Percentiles rank a stretch among this genome's conserved stretches.
Conservation (phyloP, 2,888 invertebrate genomes). For the Julus scanicus region DNA sequence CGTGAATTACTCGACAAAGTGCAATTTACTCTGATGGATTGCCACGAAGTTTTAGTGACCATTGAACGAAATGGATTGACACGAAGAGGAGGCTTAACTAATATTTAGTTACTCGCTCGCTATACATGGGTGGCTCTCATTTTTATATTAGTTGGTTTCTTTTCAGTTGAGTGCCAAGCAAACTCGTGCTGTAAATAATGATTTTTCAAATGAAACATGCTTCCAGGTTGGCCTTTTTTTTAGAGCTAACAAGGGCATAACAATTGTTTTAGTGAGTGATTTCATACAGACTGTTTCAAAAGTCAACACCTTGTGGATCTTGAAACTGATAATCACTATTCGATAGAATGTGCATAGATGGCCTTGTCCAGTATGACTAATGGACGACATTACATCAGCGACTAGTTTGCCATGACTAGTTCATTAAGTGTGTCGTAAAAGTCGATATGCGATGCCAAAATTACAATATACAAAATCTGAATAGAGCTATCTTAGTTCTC, state of each 20-base stretch:
- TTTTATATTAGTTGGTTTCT: background rate
- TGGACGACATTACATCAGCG: background rate
- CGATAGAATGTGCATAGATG: background rate
- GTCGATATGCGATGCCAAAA: too few species aligned
- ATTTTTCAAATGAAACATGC: background rate
- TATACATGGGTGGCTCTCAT: background rate
- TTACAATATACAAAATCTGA: too few species aligned
- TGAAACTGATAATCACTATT: background rate
- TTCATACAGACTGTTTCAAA: background rate
- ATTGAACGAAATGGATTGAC: constrained; percentile 13
- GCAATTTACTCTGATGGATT: constrained; percentile 28
- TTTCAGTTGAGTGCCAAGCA: background rate
- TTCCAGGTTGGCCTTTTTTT: background rate
- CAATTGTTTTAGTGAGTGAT: background rate
- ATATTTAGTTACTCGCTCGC: background rate
- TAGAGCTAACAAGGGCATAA: background rate
- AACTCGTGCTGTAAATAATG: background rate
- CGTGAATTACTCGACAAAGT: constrained; percentile 30
- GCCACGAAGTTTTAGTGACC: constrained; percentile 11
- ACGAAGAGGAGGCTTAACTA: constrained; percentile 22
- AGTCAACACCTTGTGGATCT: background rate
- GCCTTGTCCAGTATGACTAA: background rate
- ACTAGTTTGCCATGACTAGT: background rate
- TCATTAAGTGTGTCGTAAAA: too few species aligned
- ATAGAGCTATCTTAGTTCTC: too few species aligned